phyloP scores from a whole-genome alignment of 1,140 invertebrate genomes.

The Aphelenchoides fujianensis region DNA sequence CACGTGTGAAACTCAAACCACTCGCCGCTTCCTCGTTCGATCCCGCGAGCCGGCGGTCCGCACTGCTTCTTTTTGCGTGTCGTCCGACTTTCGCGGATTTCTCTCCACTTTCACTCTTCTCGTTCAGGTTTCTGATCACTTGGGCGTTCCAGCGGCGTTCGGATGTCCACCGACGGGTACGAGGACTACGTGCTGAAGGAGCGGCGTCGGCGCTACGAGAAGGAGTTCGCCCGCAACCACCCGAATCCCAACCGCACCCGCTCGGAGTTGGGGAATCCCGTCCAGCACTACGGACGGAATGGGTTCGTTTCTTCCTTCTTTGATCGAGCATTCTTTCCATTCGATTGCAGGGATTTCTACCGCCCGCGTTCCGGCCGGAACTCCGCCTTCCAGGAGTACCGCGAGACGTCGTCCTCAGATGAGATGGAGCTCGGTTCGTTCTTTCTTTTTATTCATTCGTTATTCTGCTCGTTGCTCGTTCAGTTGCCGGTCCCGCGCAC shows the following conservation, averaged over 20 bases:
- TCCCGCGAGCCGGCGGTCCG: no score
- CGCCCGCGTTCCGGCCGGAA: constrained; percentile 11
- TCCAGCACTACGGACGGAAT: not conserved
- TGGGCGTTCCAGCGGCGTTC: no score
- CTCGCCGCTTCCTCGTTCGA: no score
- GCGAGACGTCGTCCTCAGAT: constrained; percentile 13
- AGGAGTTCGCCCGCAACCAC: not conserved
- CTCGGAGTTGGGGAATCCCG: not conserved
- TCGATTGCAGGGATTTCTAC: not conserved
- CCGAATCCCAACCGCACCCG: not conserved
- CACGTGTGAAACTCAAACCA: no score
- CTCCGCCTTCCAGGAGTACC: constrained; percentile 10
- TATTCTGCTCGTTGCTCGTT: no score
- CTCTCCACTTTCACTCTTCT: no score
- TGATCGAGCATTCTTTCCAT: not conserved
- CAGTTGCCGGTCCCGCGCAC: not conserved
- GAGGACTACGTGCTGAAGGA: not conserved
- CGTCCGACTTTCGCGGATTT: no score
- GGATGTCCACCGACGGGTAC: constrained; percentile 1
- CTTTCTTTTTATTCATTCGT: not conserved
- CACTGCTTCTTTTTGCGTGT: no score
- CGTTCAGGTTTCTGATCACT: no score
- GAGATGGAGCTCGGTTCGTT: constrained; percentile 9
- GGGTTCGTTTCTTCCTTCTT: not conserved
- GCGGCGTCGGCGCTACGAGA: not conserved